Evolutionary conservation across 2,797 vertebrate species (phyloP).

Genomic region (Carapus acus): DNA sequence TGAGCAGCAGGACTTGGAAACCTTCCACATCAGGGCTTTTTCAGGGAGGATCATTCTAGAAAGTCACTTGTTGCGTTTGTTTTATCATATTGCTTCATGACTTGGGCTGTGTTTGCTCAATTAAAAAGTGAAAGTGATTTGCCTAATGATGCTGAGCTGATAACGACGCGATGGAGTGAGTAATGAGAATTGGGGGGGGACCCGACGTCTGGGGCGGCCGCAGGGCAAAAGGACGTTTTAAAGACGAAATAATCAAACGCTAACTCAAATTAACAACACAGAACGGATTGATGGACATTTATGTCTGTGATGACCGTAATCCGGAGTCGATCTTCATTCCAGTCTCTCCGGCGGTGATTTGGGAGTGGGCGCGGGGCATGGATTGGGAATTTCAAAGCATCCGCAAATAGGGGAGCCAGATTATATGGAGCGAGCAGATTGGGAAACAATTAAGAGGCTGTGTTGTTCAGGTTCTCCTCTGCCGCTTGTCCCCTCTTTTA

Average conservation of each 20-base stretch:
- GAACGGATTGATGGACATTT: too few relatives aligned
- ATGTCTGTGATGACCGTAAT: conserved; percentile 4
- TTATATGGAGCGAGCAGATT: conserved; percentile 50
- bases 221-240: too few relatives aligned
- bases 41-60: too few relatives aligned
- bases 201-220: too few relatives aligned
- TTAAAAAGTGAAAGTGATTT: conserved; percentile 25
- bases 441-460: conserved; percentile 50
- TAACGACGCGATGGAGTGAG: conserved; percentile 19
- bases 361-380: not conserved
- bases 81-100: too few relatives aligned
- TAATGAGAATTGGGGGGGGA: conserved; percentile 9
- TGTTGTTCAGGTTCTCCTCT: conserved; percentile 36
- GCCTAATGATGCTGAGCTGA: conserved; percentile 26
- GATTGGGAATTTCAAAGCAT: conserved; percentile 20
- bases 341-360: conserved; percentile 13
- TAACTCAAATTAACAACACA: too few relatives aligned
- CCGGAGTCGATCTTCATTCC: conserved; percentile 14
- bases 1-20: too few relatives aligned
- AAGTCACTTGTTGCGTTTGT: too few relatives aligned
- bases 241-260: too few relatives aligned
- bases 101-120: too few relatives aligned
- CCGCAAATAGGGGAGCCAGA: conserved; percentile 37
- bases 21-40: too few relatives aligned
- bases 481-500: conserved; percentile 38